Conservation (phyloP, 2,797 vertebrate genomes). For the Eulemur rubriventer region DNA sequence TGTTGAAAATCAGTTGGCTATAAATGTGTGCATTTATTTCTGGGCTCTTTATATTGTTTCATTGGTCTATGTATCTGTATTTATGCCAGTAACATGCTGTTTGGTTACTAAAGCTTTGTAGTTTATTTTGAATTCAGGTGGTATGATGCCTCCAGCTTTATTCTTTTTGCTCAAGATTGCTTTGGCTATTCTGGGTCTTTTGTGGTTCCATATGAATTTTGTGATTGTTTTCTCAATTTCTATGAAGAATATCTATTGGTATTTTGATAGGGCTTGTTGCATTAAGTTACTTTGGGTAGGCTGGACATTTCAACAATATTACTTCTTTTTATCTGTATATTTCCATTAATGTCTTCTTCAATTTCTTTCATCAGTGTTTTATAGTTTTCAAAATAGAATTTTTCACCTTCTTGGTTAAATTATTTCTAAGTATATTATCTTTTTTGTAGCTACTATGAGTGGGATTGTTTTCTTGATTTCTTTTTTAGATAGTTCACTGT, state of each 20-base stretch:
- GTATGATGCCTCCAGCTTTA: neutral
- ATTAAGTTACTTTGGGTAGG: neutral
- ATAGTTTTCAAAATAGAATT: neutral
- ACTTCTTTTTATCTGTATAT: neutral
- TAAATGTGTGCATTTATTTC: neutral
- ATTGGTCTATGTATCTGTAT: neutral
- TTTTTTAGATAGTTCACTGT: neutral
- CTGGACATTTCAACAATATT: neutral
- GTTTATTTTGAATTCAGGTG: no score
- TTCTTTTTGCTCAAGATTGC: neutral
- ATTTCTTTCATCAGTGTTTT: neutral
- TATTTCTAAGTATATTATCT: neutral
- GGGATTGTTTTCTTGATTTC: neutral
- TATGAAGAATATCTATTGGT: neutral
- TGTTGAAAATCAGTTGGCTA: neutral
- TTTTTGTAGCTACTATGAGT: neutral
- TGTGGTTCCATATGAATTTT: neutral
- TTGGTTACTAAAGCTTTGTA: neutral
- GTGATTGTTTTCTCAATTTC: neutral
- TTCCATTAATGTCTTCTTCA: neutral
- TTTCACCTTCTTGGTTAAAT: neutral
- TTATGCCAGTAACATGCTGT: neutral
- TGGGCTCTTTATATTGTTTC: neutral
- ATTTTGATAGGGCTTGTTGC: neutral
- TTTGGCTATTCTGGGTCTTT: neutral